Evolutionary conservation across 2,113 vertebrate genomes (phyloP).

Genomic region (Symphodus melops): DNA sequence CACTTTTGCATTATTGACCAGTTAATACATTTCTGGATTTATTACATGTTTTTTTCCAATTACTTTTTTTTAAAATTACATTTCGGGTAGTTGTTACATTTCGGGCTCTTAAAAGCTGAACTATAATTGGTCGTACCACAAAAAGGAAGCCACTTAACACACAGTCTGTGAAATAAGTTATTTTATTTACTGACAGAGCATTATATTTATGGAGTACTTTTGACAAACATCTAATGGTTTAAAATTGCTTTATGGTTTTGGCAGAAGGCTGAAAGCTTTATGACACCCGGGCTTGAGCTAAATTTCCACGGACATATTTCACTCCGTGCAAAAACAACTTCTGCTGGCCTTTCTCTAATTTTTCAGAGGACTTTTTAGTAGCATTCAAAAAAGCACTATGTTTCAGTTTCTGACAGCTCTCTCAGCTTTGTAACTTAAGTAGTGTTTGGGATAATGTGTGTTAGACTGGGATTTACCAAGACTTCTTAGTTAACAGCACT

Average conservation of each 20-base stretch:
- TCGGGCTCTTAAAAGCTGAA: neutral
- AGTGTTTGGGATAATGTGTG: conserved; percentile 23
- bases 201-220: conserved; percentile 47
- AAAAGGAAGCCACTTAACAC: conserved; percentile 43
- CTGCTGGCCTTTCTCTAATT: conserved; percentile 45
- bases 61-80: too few relatives aligned
- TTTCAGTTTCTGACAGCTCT: conserved; percentile 60
- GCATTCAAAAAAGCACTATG: conserved; percentile 44
- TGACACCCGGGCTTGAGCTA: conserved; percentile 46
- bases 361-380: conserved; percentile 44
- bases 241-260: conserved; percentile 61
- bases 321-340: conserved; percentile 57
- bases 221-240: conserved; percentile 52
- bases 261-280: conserved; percentile 48
- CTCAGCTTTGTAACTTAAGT: conserved; percentile 35
- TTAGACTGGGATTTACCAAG: conserved; percentile 21
- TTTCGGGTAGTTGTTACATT: too few relatives aligned
- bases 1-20: too few relatives aligned
- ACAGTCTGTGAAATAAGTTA: conserved; percentile 43
- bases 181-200: conserved; percentile 45
- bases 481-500: neutral
- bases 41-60: too few relatives aligned
- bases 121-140: neutral
- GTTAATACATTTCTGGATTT: too few relatives aligned
- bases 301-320: conserved; percentile 58